Base-by-base conservation (phyloP, 2,888 invertebrate species). In the Cryptus viduatorius region DNA sequence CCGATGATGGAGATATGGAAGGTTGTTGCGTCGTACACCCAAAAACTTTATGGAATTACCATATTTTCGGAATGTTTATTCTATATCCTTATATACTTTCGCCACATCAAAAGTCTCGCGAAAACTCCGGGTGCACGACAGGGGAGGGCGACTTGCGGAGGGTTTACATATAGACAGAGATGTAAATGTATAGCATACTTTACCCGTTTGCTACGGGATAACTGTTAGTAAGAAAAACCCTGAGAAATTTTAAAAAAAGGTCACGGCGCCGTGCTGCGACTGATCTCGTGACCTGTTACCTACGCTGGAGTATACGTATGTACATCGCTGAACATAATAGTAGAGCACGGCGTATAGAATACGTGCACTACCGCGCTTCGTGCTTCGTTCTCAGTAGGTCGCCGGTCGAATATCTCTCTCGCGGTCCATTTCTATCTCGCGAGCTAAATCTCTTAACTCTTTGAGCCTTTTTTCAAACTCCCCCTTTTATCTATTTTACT, bases 371-470 rank as follows among this genome's bases (percentile, higher is more conserved):
- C 53, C n/a, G 24, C 69, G n/a, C 61, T 61, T 59, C 61, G 68
- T 75, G 29, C 56, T n/a, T 31, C 59, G 48, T 50, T 75, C 68
- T 68, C 68, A 81, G 72, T 72, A 73, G 73, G 59, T 73, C 73
- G 61, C 61, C 42, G 59, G 59, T 59, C 46, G 73, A 61, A 73
- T 61, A 73, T 76, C 76, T 81, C 76, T 76, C 71, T 48, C 68
- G 78, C 64, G 72, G 76, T 80, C 79, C 83, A 80, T 83, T 80
- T 80, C 65, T 75, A 64, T 61, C 29, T 61, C 59, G 77, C 71
- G 67, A 65, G 71, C 72, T 83, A 72, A 83, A 83, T 83, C 80
- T 83, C 77, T 71, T 77, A 80, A 83, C 73, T 77, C 69, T 71
- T 76, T 59, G 71, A 69, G 76, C 75, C 71, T 79, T 71, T 53